Evolutionary conservation across 1,140 invertebrate species (phyloP), one percentile per base, ranked within the genome.

Genomic region (Zeugodacus cucurbitae): DNA sequence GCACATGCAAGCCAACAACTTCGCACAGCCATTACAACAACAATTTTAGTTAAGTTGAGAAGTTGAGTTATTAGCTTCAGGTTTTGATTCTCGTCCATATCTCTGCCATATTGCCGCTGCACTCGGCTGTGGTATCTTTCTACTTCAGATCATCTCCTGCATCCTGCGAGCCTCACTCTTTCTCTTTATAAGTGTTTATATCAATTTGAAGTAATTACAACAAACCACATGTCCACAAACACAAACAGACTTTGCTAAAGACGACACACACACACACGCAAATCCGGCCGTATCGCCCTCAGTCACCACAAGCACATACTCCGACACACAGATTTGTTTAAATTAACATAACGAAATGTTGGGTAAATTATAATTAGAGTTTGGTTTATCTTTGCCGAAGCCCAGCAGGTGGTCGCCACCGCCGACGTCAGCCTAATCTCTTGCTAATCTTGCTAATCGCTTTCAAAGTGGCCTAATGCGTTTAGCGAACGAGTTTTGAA

Each of bases 151-250:
- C 67, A 20, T 74, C 20, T 5, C 67, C 5, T 20, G 34, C 34
- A 41, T 37, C 67, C 20, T 41, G 64, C 20, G 34, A 41, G 20
- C 17, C 14, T 22, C 29, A 41, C 22, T 29, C 7, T 67, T 5
- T 37, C 8, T 22, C 22, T 74, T 17, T 14, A 7, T 74, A 74
- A 74, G 67, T 86, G 54, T 86, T 86, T 32, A 86, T 86, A 57
- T 86, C 82, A 48, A 86, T 86, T 86, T 86, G 57, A 54, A 86
- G 82, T 86, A 86, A 86, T 86, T 86, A 86, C n/a, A 86, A 86
- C 11, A 10, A 57, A 86, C 82, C 82, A 17, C 82, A 86, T 54
- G 44, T 29, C 26, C 44, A 57, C 82, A 86, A 86, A 57, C 26
- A 86, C 54, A 54, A 54, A 54, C 26, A 74, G 29, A 41, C 32